Conservation (phyloP, 2,113 vertebrate genomes). For the Lanius collurio region DNA sequence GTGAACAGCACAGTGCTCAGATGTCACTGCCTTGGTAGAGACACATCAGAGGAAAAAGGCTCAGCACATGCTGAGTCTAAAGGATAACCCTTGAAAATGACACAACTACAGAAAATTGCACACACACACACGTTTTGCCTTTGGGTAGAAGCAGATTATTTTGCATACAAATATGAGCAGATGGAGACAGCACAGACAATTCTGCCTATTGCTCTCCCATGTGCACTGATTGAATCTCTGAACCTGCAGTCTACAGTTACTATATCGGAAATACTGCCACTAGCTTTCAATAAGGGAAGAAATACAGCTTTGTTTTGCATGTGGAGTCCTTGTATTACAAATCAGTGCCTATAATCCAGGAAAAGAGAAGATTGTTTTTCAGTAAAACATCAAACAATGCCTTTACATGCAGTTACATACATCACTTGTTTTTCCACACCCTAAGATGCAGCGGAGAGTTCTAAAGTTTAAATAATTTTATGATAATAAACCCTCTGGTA, state of each 20-base stretch:
- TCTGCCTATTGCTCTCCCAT: background rate
- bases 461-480: conserved; percentile 23
- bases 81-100: background rate
- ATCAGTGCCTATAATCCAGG: background rate
- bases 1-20: background rate
- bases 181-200: background rate
- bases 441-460: background rate
- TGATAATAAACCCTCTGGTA: background rate
- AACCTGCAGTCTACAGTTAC: background rate
- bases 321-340: background rate
- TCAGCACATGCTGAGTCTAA: background rate
- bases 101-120: background rate
- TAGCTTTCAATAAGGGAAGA: conserved; percentile 6
- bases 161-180: background rate
- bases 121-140: background rate
- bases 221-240: background rate
- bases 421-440: background rate
- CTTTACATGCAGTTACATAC: background rate
- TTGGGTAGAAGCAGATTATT: background rate
- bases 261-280: background rate
- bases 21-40: background rate
- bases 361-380: background rate
- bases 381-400: background rate
- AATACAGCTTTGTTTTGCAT: background rate
- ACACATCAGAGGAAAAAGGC: background rate